phyloP scores from a whole-genome alignment of 2,113 vertebrate genomes.

The Guaruba guarouba region DNA sequence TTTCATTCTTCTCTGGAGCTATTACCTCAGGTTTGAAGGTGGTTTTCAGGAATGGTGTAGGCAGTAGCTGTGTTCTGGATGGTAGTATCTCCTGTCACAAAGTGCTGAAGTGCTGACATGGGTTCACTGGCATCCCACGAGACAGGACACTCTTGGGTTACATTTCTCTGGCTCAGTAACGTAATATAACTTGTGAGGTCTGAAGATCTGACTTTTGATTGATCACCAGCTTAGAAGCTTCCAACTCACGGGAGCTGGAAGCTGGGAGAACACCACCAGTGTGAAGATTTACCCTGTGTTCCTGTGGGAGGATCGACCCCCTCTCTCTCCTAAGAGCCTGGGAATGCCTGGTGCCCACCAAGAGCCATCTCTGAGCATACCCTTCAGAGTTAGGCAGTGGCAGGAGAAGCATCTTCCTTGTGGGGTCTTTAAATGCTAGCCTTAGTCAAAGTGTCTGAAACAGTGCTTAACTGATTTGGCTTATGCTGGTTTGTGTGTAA shows the following conservation, averaged over 20 bases:
- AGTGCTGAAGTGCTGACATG: background rate
- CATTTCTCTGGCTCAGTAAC: fast-evolving
- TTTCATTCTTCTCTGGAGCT: background rate
- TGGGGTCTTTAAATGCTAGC: background rate
- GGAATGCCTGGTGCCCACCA: background rate
- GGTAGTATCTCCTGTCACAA: background rate
- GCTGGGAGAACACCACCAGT: background rate
- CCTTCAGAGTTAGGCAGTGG: background rate
- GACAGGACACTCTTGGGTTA: background rate
- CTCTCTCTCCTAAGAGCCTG: background rate
- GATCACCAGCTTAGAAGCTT: background rate
- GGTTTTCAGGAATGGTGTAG: background rate
- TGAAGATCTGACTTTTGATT: background rate
- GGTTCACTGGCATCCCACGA: background rate
- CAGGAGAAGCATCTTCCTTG: background rate
- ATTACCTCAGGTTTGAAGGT: background rate
- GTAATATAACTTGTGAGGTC: background rate
- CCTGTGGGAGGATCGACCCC: background rate
- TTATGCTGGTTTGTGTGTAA: background rate
- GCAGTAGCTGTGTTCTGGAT: background rate
- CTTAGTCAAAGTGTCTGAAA: background rate
- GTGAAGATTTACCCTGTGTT: background rate
- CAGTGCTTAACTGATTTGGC: background rate
- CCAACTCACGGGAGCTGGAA: background rate
- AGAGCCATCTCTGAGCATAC: background rate